phyloP scores from a whole-genome alignment of 2,888 invertebrate species.

The Allygus modestus region DNA sequence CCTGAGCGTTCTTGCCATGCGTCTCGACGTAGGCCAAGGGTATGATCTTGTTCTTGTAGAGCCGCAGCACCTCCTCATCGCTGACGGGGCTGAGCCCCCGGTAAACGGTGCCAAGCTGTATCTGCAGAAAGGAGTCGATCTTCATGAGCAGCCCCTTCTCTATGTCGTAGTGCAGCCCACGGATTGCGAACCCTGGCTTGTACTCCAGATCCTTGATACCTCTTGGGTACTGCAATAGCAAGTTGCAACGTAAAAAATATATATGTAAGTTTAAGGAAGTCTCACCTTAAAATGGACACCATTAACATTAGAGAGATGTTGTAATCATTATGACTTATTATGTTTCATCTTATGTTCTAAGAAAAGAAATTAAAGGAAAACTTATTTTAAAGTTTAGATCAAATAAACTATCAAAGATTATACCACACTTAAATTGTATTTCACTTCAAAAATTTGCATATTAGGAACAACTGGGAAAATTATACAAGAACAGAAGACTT shows the following conservation, averaged over 20 bases:
- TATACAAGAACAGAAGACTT: too few relatives aligned
- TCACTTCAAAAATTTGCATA: too few relatives aligned
- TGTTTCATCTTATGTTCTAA: too few relatives aligned
- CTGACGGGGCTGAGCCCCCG: constrained; percentile 89
- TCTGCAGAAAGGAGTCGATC: constrained; percentile 97
- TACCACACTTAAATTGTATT: too few relatives aligned
- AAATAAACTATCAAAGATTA: too few relatives aligned
- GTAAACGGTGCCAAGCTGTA: constrained; percentile 96
- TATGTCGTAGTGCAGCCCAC: constrained; percentile 99
- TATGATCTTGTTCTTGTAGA: constrained; percentile 92
- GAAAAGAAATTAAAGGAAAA: too few relatives aligned
- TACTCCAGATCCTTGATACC: constrained; percentile 86
- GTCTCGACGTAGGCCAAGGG: constrained; percentile 93
- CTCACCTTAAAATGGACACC: too few relatives aligned
- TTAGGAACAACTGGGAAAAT: too few relatives aligned
- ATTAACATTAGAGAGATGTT: too few relatives aligned
- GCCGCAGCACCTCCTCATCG: constrained; percentile 89
- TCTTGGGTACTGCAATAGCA: constrained; percentile 69
- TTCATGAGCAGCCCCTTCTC: constrained; percentile 96
- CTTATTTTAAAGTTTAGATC: too few relatives aligned
- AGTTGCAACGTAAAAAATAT: constrained; percentile 8
- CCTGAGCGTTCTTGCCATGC: constrained; percentile 83
- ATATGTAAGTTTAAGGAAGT: constrained; percentile 49
- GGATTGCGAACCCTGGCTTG: constrained; percentile 94
- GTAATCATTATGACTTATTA: too few relatives aligned